A percentile compares a stretch with the other conserved stretches of the same genome.
These are phyloP conservation scores for Agrotis ipsilon DNA, from an alignment of 2,888 invertebrate genomes.

Conservation along the genomic window DNA sequence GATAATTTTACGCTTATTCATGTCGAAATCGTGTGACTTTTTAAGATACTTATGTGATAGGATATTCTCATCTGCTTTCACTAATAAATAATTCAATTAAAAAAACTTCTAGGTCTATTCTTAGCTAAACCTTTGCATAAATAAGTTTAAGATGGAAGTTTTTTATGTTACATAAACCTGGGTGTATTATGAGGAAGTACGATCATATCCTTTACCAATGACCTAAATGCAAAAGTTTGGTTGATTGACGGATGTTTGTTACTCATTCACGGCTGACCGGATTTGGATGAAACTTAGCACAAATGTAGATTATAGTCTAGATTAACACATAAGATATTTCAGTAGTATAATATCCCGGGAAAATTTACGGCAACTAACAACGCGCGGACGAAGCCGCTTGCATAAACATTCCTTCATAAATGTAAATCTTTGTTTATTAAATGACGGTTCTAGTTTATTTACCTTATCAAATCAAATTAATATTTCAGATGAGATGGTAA, in stretches of 20 bases:
- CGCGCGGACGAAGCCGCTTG: too few species aligned
- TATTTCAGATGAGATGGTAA: constrained; percentile 90
- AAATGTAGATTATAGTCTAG: too few species aligned
- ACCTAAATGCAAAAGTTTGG: too few species aligned
- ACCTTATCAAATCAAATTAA: constrained; percentile 1
- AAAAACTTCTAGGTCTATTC: constrained; percentile 33
- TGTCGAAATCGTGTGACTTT: background rate
- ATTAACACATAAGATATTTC: too few species aligned
- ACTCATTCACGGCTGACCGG: too few species aligned
- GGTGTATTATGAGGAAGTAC: background rate
- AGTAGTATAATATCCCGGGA: too few species aligned
- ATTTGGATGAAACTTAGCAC: too few species aligned
- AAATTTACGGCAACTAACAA: too few species aligned
- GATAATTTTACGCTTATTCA: background rate
- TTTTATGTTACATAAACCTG: constrained; percentile 31
- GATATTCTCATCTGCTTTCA: constrained; percentile 40
- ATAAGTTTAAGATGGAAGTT: constrained; percentile 30
- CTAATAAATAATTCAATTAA: constrained; percentile 16
- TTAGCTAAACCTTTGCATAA: constrained; percentile 50
- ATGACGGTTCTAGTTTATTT: background rate
- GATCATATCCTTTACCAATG: too few species aligned
- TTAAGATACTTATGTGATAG: constrained; percentile 7
- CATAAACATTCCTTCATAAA: background rate
- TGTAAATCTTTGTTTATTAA: background rate
- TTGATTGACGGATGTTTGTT: too few species aligned